Conservation (phyloP, 2,113 vertebrate genomes). For the Aleadryas rufinucha region DNA sequence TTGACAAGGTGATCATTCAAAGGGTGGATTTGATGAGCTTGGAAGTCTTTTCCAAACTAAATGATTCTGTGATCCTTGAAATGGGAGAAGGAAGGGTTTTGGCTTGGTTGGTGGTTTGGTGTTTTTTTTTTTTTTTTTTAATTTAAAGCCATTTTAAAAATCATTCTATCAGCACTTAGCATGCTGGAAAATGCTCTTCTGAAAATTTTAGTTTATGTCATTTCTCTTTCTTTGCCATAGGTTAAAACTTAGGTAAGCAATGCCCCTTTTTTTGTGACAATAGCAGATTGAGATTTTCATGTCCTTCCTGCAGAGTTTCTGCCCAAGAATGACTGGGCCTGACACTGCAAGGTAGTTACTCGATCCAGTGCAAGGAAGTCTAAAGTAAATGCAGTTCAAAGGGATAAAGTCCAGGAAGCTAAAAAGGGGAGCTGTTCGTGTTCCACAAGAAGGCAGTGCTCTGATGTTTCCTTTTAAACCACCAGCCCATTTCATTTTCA, state of each 20-base stretch:
- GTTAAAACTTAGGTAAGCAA: not conserved
- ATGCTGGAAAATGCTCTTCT: not conserved
- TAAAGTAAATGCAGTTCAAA: not conserved
- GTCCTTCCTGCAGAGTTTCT: not conserved
- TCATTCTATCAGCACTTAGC: not conserved
- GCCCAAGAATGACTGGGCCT: not conserved
- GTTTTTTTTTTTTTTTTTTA: accelerated
- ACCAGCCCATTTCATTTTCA: not conserved
- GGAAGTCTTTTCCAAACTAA: not conserved
- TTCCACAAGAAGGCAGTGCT: not conserved
- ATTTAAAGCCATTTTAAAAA: not conserved
- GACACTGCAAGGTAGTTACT: not conserved
- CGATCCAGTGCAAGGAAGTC: not conserved
- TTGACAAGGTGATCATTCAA: not conserved
- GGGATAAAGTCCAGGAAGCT: not conserved
- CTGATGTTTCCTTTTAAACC: not conserved
- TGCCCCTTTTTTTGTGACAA: not conserved
- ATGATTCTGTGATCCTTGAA: not conserved
- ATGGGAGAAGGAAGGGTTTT: not conserved
- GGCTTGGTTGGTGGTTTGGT: too few relatives aligned
- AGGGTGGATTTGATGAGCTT: not conserved
- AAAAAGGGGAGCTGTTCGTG: not conserved
- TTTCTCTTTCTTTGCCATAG: not conserved
- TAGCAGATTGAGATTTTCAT: not conserved
- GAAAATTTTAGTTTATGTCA: not conserved